These are phyloP conservation scores for Caradrina kadenii DNA, from an alignment of 2,888 invertebrate species.

Conservation along the genomic window DNA sequence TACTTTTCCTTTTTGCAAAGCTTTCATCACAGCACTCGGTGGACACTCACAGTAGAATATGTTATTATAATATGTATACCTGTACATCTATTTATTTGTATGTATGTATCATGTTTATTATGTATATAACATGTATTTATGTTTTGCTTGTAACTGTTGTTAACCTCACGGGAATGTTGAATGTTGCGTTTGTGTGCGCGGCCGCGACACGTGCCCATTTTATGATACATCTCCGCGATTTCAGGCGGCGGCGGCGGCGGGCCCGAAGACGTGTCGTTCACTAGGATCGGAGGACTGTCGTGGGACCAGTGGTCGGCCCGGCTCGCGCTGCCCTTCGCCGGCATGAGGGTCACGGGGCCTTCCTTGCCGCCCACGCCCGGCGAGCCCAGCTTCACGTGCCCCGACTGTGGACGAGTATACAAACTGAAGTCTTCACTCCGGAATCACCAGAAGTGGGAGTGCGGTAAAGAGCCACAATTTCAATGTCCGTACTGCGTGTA, in stretches of 20 bases:
- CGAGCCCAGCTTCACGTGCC: slow-evolving; percentile 93
- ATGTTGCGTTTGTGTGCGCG: slow-evolving; percentile 72
- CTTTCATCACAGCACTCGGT: slow-evolving; percentile 90
- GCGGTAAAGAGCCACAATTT: slow-evolving; percentile 96
- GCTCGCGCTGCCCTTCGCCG: slow-evolving; percentile 92
- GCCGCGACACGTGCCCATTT: slow-evolving; percentile 65
- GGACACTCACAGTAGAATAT: slow-evolving; percentile 87
- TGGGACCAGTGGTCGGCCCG: slow-evolving; percentile 95
- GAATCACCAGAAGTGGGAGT: slow-evolving; percentile 96
- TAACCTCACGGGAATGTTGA: slow-evolving; percentile 84
- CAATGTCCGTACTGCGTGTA: slow-evolving; percentile 96
- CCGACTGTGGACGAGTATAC: slow-evolving; percentile 96
- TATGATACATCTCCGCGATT: slow-evolving; percentile 73
- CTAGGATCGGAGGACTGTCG: slow-evolving; percentile 92
- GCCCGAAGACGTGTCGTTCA: slow-evolving; percentile 93
- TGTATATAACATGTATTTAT: slow-evolving; percentile 80
- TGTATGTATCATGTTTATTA: slow-evolving; percentile 65
- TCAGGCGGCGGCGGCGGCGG: slow-evolving; percentile 75
- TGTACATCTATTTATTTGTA: slow-evolving; percentile 69
- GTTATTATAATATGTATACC: slow-evolving; percentile 71
- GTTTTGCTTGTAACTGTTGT: slow-evolving; percentile 84
- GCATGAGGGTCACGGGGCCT: slow-evolving; percentile 75
- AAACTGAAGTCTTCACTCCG: slow-evolving; percentile 96
- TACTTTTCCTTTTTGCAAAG: slow-evolving; percentile 85
- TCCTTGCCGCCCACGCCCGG: slow-evolving; percentile 76